Percentiles rank a stretch among this genome's conserved stretches.
Evolutionary conservation across 2,113 vertebrate species (phyloP).

Genomic region (Pelobates fuscus): DNA sequence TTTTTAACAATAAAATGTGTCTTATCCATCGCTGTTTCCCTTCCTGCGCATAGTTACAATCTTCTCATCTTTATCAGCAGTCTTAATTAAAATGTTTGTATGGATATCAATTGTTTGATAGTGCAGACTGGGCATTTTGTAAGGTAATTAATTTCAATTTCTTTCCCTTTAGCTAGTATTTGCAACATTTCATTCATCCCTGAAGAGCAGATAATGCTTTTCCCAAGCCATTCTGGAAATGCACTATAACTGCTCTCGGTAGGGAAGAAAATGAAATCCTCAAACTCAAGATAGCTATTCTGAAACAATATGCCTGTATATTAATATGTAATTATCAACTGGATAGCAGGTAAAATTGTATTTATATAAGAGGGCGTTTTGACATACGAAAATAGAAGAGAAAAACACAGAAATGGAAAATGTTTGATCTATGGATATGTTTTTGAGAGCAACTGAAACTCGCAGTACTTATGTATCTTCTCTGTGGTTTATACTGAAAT

Average conservation of each 20-base stretch:
- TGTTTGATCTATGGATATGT: too few relatives aligned
- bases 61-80: too few relatives aligned
- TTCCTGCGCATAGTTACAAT: too few relatives aligned
- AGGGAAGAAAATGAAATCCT: slow-evolving; percentile 45
- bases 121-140: neutral
- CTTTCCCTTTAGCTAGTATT: neutral
- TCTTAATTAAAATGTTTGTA: too few relatives aligned
- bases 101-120: too few relatives aligned
- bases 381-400: slow-evolving; percentile 24
- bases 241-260: neutral
- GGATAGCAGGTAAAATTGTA: slow-evolving; percentile 54
- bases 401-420: too few relatives aligned
- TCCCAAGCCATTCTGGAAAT: neutral
- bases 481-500: too few relatives aligned
- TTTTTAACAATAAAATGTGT: too few relatives aligned
- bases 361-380: slow-evolving; percentile 48
- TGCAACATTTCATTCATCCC: slow-evolving; percentile 4
- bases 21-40: too few relatives aligned
- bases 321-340: slow-evolving; percentile 52
- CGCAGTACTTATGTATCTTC: too few relatives aligned
- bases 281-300: slow-evolving; percentile 35
- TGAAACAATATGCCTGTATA: slow-evolving; percentile 48
- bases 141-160: neutral
- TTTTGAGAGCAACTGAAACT: too few relatives aligned
- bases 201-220: slow-evolving; percentile 14